A percentile compares a stretch with the other conserved stretches of the same genome.
Conservation (phyloP, 92 coral and sea anemone genomes). For the Zoanthus gigantus region DNA sequence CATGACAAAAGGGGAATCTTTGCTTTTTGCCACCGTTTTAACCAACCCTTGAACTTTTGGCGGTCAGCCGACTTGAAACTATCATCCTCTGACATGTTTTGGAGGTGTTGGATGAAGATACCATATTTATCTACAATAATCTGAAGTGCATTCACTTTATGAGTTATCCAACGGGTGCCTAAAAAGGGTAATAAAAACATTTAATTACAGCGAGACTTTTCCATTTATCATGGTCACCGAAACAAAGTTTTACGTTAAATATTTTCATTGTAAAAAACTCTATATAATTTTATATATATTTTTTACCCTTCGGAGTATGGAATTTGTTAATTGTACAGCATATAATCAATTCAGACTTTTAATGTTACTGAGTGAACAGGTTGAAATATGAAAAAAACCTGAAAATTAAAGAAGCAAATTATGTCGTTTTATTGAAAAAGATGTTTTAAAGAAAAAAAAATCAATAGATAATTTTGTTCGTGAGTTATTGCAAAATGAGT, state of each 20-base stretch:
- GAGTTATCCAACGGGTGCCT: constrained; percentile 85
- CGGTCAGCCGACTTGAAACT: constrained; percentile 69
- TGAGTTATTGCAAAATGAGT: not conserved
- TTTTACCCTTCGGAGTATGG: too few relatives aligned
- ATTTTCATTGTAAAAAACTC: too few relatives aligned
- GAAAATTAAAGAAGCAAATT: not conserved
- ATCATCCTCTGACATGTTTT: constrained; percentile 67
- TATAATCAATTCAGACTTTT: too few relatives aligned
- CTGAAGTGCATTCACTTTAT: constrained; percentile 72
- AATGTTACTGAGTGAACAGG: not conserved
- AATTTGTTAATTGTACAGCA: too few relatives aligned
- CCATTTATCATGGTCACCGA: too few relatives aligned
- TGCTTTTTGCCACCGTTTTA: constrained; percentile 56
- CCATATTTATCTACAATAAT: constrained; percentile 71
- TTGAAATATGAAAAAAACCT: not conserved
- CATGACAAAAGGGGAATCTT: constrained; percentile 41
- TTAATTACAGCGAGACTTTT: too few relatives aligned
- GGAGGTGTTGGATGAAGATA: constrained; percentile 69
- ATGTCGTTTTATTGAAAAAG: not conserved
- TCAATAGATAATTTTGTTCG: not conserved
- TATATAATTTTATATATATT: too few relatives aligned
- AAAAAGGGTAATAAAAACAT: not conserved
- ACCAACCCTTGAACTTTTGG: constrained; percentile 75
- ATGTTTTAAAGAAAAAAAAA: too few relatives aligned
- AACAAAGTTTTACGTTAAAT: too few relatives aligned